Evolutionary conservation across 1,140 invertebrate genomes (phyloP).

Genomic region (Vollenhovia emeryi): DNA sequence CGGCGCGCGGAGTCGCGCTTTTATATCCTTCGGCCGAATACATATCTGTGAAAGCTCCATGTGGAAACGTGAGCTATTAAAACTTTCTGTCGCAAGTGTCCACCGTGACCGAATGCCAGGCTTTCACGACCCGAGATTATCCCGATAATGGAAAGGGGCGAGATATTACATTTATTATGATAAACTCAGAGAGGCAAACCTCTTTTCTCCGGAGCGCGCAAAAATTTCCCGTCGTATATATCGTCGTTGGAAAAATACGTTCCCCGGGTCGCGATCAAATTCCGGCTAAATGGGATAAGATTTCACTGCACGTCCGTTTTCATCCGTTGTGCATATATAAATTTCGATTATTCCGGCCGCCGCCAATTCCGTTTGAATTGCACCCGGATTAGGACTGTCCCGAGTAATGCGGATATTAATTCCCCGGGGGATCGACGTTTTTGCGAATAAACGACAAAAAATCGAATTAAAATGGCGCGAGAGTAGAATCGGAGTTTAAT

Average conservation of each 20-base stretch:
- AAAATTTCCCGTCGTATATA: not conserved
- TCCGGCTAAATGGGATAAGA: not conserved
- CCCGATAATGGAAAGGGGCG: not conserved
- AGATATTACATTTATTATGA: not conserved
- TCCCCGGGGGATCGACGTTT: not conserved
- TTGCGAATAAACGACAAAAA: not conserved
- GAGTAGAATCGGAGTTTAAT: not conserved
- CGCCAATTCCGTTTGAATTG: constrained; percentile 1
- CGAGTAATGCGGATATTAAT: not conserved
- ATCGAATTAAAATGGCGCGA: not conserved
- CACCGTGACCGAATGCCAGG: not conserved
- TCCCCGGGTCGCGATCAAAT: not conserved
- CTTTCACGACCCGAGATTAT: not conserved
- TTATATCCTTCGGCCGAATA: not conserved
- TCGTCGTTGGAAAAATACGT: not conserved
- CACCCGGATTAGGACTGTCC: not conserved
- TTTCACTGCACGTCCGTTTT: not conserved
- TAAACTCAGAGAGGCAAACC: not conserved
- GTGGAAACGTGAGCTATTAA: constrained; percentile 3
- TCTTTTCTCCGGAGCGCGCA: not conserved
- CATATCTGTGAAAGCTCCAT: not conserved
- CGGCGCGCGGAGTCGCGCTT: not conserved
- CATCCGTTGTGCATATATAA: not conserved
- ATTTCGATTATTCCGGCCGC: not conserved
- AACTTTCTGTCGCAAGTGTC: not conserved